Evolutionary conservation across 2,113 vertebrate genomes (phyloP).

Genomic region (Mustela nigripes): DNA sequence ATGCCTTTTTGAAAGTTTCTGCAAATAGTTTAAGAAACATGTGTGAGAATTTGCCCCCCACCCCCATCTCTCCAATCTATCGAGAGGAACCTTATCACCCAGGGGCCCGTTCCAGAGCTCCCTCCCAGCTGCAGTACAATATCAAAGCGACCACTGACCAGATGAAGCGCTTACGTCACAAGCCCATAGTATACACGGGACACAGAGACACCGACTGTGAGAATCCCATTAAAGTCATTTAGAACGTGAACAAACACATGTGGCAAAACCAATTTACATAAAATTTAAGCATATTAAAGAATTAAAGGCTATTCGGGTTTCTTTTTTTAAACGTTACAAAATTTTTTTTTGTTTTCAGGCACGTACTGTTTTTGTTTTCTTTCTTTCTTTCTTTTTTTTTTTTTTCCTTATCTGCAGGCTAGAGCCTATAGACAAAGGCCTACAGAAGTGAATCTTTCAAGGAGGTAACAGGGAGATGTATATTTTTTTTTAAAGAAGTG

Average conservation of each 20-base stretch:
- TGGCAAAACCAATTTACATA: slow-evolving; percentile 92
- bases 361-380: slow-evolving; percentile 89
- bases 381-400: background rate
- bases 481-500: slow-evolving; percentile 85
- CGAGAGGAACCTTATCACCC: slow-evolving; percentile 88
- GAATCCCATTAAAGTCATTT: slow-evolving; percentile 93
- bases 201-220: slow-evolving; percentile 93
- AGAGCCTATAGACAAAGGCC: slow-evolving; percentile 88
- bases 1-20: slow-evolving; percentile 90
- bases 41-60: slow-evolving; percentile 82
- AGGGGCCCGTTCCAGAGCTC: slow-evolving; percentile 89
- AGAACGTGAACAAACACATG: slow-evolving; percentile 95
- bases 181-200: slow-evolving; percentile 93
- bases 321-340: slow-evolving; percentile 89
- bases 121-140: slow-evolving; percentile 95
- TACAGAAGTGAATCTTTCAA: slow-evolving; percentile 84
- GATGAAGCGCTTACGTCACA: slow-evolving; percentile 95
- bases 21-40: slow-evolving; percentile 88
- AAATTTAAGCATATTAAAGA: slow-evolving; percentile 88
- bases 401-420: slow-evolving; percentile 86
- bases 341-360: slow-evolving; percentile 92
- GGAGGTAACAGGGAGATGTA: slow-evolving; percentile 88
- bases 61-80: slow-evolving; percentile 84
- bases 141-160: slow-evolving; percentile 93
- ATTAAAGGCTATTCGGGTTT: slow-evolving; percentile 93